Conservation (phyloP, 1,140 invertebrate species). For the Akabosia matsudoensis region DNA sequence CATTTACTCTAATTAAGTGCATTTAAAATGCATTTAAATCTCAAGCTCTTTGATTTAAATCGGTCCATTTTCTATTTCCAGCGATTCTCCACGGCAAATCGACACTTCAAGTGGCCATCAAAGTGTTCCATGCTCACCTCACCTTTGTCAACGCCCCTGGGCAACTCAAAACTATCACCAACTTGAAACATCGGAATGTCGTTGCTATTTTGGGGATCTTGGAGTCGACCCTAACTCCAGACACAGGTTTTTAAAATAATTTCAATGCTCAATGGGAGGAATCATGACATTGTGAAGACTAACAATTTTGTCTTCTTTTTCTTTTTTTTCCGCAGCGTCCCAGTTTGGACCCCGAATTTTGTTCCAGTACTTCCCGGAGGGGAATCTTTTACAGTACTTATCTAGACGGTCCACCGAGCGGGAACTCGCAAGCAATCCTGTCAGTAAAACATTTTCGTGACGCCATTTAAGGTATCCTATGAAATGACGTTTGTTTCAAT, state of each 20-base stretch:
- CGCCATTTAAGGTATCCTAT: too few relatives aligned
- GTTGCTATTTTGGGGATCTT: neutral
- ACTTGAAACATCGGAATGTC: neutral
- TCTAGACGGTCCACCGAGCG: neutral
- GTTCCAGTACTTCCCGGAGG: slow-evolving; percentile 3
- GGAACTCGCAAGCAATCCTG: too few relatives aligned
- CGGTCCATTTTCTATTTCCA: neutral
- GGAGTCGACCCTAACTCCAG: neutral
- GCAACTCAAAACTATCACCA: neutral
- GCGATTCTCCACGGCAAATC: neutral
- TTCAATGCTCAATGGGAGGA: too few relatives aligned
- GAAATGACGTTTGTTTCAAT: too few relatives aligned
- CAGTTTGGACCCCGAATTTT: neutral
- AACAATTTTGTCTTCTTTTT: too few relatives aligned
- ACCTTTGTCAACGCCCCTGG: neutral
- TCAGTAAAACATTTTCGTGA: too few relatives aligned
- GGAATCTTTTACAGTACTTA: neutral
- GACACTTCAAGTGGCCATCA: neutral
- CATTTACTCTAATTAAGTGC: too few relatives aligned
- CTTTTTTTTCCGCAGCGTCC: too few relatives aligned
- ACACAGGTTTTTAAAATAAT: too few relatives aligned
- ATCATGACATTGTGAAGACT: too few relatives aligned
- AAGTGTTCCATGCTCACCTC: neutral
- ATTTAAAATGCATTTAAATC: too few relatives aligned
- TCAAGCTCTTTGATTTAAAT: too few relatives aligned